Base-by-base conservation (phyloP, 2,113 vertebrate species). In the Aldabrachelys gigantea region DNA sequence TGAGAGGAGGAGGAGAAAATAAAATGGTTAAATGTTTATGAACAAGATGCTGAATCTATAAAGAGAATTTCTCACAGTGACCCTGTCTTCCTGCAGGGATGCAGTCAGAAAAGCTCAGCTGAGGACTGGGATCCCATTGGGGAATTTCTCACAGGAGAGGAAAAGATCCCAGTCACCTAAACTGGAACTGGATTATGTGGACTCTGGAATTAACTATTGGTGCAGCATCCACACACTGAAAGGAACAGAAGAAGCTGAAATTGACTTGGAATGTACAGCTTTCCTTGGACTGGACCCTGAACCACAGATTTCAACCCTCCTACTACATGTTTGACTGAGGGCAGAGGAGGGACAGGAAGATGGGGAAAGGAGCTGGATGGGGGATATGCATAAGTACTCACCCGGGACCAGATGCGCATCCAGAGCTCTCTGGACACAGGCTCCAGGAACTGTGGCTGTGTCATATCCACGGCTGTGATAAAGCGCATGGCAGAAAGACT, bases 401-500 rank as follows among this genome's bases (percentile, higher is more conserved):
- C 98, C 87, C 91, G 94, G 41, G 96, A 97, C 99, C 99, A 99
- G 96, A 99, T 87, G 7, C 99, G 97, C 96, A 93, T 98, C 99
- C 99, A 99, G 17, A 99, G 97, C 93, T 99, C 98, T 81, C 99
- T 97, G 38, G 99, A 99, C 81, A 98, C 98, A 49, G 95, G 95
- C 98, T 99, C 99, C 94, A 97, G 95, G 95, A 95, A 97, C 93
- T 80, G 87, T 4, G 92, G 97, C 82, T 82, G 97, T 85, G 82
- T 80, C 96, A 97, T 96, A 96, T 84, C 97, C 59, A 99, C 97
- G 0, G 98, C 98, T 0, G 98, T 97, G 93, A 99, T 92, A 94
- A 99, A 99, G 25, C 98, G 97, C 99, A 99, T 99, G 5, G 99
- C 98, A 24, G 92, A 16, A 81, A 99, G 54, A 72, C 98, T 98